Evolutionary conservation across 2,797 vertebrate genomes (phyloP).

Genomic region (Urophycis tenuis): DNA sequence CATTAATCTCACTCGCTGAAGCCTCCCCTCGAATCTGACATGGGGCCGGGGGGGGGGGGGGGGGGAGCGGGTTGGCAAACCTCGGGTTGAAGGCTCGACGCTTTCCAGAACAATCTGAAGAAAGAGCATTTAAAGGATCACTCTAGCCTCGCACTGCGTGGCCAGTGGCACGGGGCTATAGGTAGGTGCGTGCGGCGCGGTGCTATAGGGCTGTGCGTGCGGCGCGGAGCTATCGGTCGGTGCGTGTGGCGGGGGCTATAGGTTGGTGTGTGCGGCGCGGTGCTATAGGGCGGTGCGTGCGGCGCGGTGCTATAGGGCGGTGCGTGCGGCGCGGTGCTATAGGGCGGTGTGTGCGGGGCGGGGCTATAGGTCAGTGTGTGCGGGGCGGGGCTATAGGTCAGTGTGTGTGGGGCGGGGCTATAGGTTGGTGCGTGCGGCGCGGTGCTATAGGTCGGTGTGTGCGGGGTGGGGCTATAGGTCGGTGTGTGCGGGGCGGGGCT

Average conservation of each 20-base stretch:
- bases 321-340: too few relatives aligned
- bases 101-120: constrained; percentile 47
- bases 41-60: constrained; percentile 4
- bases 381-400: too few relatives aligned
- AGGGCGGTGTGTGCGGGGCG: neutral
- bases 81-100: constrained; percentile 38
- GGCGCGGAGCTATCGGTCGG: too few relatives aligned
- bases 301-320: neutral
- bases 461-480: neutral
- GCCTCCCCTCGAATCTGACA: constrained; percentile 17
- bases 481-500: neutral
- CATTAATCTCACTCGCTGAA: constrained; percentile 50
- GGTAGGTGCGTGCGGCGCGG: neutral
- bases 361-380: neutral
- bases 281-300: too few relatives aligned
- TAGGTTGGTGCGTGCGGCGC: neutral
- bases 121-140: constrained; percentile 45
- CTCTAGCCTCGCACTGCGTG: constrained; percentile 29
- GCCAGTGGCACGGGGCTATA: constrained; percentile 26
- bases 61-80: constrained; percentile 30
- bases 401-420: neutral
- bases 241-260: neutral
- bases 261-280: neutral
- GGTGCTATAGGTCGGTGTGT: too few relatives aligned
- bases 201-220: neutral